phyloP scores from a whole-genome alignment of 2,888 invertebrate species.

The Eretmocerus hayati region DNA sequence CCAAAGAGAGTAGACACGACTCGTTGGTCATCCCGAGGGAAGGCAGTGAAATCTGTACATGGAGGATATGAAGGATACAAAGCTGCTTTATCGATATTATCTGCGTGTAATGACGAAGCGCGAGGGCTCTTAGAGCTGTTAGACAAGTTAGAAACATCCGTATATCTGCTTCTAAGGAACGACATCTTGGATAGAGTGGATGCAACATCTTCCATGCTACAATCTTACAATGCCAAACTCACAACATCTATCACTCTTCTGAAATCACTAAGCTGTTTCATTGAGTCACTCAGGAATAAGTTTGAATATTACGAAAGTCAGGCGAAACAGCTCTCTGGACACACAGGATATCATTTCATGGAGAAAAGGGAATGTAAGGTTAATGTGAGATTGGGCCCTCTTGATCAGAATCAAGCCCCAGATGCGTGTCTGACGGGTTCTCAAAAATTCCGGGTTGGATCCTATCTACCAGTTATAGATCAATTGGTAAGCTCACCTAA shows the following conservation, averaged over 20 bases:
- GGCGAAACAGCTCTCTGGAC: constrained; percentile 5
- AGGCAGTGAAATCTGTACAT: constrained; percentile 6
- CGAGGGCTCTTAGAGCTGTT: constrained; percentile 13
- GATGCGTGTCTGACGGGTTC: neutral
- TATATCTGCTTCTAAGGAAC: constrained; percentile 19
- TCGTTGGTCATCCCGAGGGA: constrained; percentile 15
- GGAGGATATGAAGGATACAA: constrained; percentile 8
- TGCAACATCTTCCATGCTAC: constrained; percentile 7
- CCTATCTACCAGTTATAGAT: constrained; percentile 6
- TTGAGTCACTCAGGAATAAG: constrained; percentile 7
- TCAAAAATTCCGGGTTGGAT: constrained; percentile 6
- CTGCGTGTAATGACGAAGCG: constrained; percentile 13
- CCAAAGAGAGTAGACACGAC: constrained; percentile 14
- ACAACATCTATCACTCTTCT: constrained; percentile 8
- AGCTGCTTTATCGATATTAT: constrained; percentile 8
- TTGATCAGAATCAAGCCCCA: constrained; percentile 1
- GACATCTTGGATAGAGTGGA: constrained; percentile 17
- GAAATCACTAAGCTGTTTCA: constrained; percentile 7
- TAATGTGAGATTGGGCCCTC: constrained; percentile 2
- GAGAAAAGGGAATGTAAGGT: constrained; percentile 2
- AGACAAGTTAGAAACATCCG: constrained; percentile 17
- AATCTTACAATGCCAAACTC: constrained; percentile 6
- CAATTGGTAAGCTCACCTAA: neutral
- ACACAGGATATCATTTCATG: neutral
- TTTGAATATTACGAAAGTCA: constrained; percentile 11